These are phyloP conservation scores for Nesoenas mayeri DNA, from an alignment of 2,113 vertebrate genomes.

Conservation along the genomic window DNA sequence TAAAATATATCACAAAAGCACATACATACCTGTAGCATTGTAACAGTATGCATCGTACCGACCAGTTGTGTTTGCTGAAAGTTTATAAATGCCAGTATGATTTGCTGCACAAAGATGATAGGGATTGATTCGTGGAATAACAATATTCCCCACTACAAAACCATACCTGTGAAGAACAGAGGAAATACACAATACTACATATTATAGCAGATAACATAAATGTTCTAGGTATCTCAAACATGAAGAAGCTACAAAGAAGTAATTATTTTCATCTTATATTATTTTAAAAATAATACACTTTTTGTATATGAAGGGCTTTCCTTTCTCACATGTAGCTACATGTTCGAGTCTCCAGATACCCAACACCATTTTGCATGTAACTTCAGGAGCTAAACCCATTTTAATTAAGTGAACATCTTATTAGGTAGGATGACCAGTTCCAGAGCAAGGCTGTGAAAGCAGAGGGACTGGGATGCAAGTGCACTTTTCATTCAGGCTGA, in stretches of 20 bases:
- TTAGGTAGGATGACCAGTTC: not conserved
- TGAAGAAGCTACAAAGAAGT: not conserved
- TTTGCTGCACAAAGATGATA: constrained; percentile 82
- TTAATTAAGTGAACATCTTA: not conserved
- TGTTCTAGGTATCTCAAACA: not conserved
- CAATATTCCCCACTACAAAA: constrained; percentile 75
- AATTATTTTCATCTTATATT: not conserved
- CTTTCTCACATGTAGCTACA: not conserved
- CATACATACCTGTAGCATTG: constrained; percentile 79
- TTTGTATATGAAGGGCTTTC: not conserved
- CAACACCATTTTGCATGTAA: not conserved
- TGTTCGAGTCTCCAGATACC: not conserved
- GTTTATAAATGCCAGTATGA: constrained; percentile 75
- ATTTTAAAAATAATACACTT: not conserved
- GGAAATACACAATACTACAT: not conserved
- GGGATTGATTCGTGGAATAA: constrained; percentile 78
- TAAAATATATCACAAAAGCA: not conserved
- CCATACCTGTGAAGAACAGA: constrained; percentile 79
- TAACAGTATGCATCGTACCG: constrained; percentile 85
- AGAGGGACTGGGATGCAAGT: not conserved
- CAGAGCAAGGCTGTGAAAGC: not conserved
- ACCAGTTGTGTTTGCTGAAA: not conserved
- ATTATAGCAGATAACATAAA: not conserved
- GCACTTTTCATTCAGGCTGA: not conserved
- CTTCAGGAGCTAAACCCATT: not conserved